Conservation (phyloP, 2,888 invertebrate genomes). For the Lithophane leautieri region DNA sequence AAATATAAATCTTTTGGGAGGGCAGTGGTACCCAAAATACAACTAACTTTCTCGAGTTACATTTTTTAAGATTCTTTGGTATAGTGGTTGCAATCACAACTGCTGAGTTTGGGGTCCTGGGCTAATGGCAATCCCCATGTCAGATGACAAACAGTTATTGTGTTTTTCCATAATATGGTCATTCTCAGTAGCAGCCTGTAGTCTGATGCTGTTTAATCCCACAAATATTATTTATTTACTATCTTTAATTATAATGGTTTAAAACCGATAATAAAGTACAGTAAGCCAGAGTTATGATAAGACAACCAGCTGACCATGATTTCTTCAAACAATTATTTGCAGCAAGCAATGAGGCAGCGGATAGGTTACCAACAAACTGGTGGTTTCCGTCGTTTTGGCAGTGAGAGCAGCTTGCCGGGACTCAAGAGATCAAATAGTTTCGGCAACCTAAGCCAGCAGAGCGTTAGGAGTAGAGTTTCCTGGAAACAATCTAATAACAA, state of each 20-base stretch:
- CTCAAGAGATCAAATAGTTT: slow-evolving; percentile 78
- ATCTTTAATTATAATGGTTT: neutral
- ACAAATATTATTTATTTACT: neutral
- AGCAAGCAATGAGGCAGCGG: slow-evolving; percentile 75
- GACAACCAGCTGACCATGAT: neutral
- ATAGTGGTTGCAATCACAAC: neutral
- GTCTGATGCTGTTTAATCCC: neutral
- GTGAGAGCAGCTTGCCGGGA: slow-evolving; percentile 76
- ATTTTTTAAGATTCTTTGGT: too few relatives aligned
- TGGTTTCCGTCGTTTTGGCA: slow-evolving; percentile 76
- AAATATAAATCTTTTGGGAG: neutral
- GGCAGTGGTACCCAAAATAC: neutral
- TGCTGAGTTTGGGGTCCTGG: too few relatives aligned
- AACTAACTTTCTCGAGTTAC: neutral
- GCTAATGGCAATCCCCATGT: too few relatives aligned
- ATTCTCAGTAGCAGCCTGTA: neutral
- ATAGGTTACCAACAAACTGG: slow-evolving; percentile 68
- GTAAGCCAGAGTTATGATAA: neutral
- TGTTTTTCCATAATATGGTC: neutral
- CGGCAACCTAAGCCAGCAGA: slow-evolving; percentile 74
- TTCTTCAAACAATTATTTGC: slow-evolving; percentile 40
- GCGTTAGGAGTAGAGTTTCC: slow-evolving; percentile 68
- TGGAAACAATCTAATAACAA: slow-evolving; percentile 81
- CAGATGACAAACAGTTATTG: neutral
- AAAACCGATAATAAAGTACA: neutral